A percentile compares a stretch with the other conserved stretches of the same genome.
Evolutionary conservation across 2,113 vertebrate genomes (phyloP).

Genomic region (Haemorhous mexicanus): DNA sequence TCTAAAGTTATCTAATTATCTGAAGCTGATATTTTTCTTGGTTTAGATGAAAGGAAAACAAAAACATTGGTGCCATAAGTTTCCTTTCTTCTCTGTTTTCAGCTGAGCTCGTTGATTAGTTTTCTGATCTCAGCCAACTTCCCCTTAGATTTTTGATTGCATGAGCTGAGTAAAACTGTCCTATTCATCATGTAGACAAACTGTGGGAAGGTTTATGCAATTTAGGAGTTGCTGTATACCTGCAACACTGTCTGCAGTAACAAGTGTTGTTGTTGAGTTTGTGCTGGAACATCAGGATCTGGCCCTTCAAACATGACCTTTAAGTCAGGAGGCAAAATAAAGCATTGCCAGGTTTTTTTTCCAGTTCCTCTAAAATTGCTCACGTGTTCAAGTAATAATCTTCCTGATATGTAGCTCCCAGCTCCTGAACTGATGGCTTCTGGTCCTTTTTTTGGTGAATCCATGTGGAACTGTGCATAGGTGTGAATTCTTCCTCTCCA

Average conservation of each 20-base stretch:
- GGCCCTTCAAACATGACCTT: background rate
- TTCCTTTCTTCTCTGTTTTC: background rate
- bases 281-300: background rate
- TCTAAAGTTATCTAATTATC: background rate
- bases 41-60: background rate
- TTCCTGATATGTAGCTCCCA: background rate
- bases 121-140: background rate
- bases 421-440: background rate
- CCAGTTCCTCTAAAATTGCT: background rate
- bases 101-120: background rate
- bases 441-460: background rate
- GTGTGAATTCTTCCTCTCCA: background rate
- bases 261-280: background rate
- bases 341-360: background rate
- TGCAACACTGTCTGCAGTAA: background rate
- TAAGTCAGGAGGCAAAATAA: background rate
- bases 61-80: background rate
- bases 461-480: accelerated
- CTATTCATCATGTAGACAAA: background rate
- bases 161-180: background rate
- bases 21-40: background rate
- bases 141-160: background rate
- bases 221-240: background rate
- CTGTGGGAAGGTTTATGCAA: background rate
- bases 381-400: background rate